Evolutionary conservation across 2,888 invertebrate species (phyloP).

Genomic region (Dromius quadrimaculatus): DNA sequence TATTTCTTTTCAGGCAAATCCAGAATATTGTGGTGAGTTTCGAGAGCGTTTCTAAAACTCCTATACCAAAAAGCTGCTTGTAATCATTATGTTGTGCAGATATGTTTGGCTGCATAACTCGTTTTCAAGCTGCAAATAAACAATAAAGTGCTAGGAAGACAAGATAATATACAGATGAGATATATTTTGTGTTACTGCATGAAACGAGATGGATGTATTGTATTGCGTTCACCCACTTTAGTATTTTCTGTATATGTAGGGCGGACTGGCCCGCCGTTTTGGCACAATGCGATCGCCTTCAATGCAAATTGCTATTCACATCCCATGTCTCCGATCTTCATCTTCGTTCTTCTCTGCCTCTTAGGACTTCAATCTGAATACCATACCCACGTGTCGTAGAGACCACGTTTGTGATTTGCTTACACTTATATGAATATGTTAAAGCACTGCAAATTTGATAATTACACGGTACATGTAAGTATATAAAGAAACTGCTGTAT

Average conservation of each 20-base stretch:
- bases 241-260: not conserved
- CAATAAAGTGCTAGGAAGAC: too few species aligned
- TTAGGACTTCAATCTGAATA: slow-evolving; percentile 3
- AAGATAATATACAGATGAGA: too few species aligned
- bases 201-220: not conserved
- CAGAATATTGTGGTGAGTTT: too few species aligned
- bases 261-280: slow-evolving; percentile 34
- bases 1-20: too few species aligned
- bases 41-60: too few species aligned
- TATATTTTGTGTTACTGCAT: too few species aligned
- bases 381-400: slow-evolving; percentile 38
- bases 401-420: too few species aligned
- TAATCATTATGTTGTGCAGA: too few species aligned
- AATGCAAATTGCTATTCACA: slow-evolving; percentile 51
- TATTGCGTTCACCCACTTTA: not conserved
- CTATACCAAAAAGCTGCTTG: too few species aligned
- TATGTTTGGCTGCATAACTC: too few species aligned
- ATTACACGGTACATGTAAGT: slow-evolving; percentile 36
- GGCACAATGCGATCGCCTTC: slow-evolving; percentile 52
- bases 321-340: not conserved
- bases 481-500: slow-evolving; percentile 37
- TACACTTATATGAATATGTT: slow-evolving; percentile 48
- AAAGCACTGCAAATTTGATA: slow-evolving; percentile 45
- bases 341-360: not conserved
- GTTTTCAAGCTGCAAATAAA: too few species aligned